Evolutionary conservation across 2,888 invertebrate species (phyloP), one percentile per base, ranked within the genome.

Genomic region (Epirrhoe alternata): DNA sequence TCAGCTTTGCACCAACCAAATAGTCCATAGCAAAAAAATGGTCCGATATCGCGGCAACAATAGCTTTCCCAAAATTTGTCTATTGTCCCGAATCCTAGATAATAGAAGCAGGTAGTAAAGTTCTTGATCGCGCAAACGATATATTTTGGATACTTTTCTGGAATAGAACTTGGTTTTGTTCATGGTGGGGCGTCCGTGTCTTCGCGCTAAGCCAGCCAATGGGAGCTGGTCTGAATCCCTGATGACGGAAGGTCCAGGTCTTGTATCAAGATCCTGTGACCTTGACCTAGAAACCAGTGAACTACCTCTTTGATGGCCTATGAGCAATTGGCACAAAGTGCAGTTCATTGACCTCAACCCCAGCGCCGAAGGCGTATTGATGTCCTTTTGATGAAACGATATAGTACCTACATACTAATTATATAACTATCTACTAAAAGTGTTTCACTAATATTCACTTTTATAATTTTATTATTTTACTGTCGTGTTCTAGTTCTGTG

Each of bases 281-380:
- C 69, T 71, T 77, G 72, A 76, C 55, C 67, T 72, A 61, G 76
- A 68, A 68, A 68, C 85, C 85, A 86, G 84, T 85, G 81, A 72
- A 61, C 89, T 90, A 90, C 91, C 90, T 90, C 90, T 75, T 73
- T 73, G 86, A 86, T 66, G 82, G 80, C 62, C 57, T 70, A 74
- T 78, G 63, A 60, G 74, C 78, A 85, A 66, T 80, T 92, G 91
- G 87, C 91, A 92, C 92, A 12, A 54, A 91, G 91, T 92, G 92
- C 84, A 61, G 80, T 80, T 72, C 51, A 62, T 77, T 73, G 68
- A 78, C 82, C 84, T 86, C 78, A 79, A 79, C 76, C 72, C 78
- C 81, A 80, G 81, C 84, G 88, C 67, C 79, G 90, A 88, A 92
- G 92, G 87, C 78, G 45, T 82, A 86, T 89, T 90, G 91, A 92